These are phyloP conservation scores for Sebastes alutus DNA, from an alignment of 2,797 vertebrate species.

Conservation along the genomic window DNA sequence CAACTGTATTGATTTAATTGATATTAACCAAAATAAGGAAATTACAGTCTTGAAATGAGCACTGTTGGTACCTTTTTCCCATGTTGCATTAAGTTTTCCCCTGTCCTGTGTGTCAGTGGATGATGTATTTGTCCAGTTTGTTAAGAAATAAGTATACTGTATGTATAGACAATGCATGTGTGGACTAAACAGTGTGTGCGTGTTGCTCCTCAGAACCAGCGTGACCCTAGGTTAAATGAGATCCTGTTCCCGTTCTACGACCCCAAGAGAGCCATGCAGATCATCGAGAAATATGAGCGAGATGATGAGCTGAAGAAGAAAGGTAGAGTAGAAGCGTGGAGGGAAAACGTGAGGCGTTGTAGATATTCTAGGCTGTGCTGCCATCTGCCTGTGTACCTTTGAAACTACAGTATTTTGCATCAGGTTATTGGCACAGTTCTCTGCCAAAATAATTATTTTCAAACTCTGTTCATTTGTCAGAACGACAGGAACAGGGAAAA, in stretches of 20 bases:
- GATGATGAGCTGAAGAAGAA: conserved; percentile 91
- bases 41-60: background rate
- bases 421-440: too few relatives aligned
- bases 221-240: conserved; percentile 97
- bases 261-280: conserved; percentile 95
- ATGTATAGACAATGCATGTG: background rate
- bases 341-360: background rate
- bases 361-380: conserved; percentile 48
- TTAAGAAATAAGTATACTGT: background rate
- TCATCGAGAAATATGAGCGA: conserved; percentile 95
- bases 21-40: background rate
- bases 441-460: background rate
- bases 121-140: background rate
- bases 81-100: conserved; percentile 3
- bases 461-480: too few relatives aligned
- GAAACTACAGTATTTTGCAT: conserved; percentile 22
- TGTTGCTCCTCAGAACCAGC: conserved; percentile 88
- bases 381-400: conserved; percentile 61
- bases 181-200: conserved; percentile 12
- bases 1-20: background rate
- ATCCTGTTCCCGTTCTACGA: conserved; percentile 99
- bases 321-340: conserved; percentile 81
- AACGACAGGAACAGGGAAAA: too few relatives aligned
- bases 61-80: conserved; percentile 2
- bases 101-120: conserved; percentile 18